Conservation (phyloP, 2,888 invertebrate genomes). For the Andrena dorsata region DNA sequence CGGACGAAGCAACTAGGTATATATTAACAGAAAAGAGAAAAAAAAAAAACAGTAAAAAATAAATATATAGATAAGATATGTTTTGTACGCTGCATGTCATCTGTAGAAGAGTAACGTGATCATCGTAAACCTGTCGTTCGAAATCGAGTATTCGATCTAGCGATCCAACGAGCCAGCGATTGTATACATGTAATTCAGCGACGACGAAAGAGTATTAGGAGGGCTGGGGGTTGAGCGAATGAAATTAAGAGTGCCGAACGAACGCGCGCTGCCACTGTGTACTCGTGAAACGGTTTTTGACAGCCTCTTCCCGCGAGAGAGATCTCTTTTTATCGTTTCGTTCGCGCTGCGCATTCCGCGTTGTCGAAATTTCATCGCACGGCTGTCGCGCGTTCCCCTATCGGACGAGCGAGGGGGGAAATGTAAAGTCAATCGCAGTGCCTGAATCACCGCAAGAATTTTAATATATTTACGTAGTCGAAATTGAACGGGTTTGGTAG, state of each 20-base stretch:
- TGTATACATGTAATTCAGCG: constrained; percentile 62
- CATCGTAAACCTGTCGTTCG: constrained; percentile 75
- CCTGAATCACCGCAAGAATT: constrained; percentile 63
- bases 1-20: constrained; percentile 70
- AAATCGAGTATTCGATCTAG: constrained; percentile 61
- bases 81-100: constrained; percentile 84
- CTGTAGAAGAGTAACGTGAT: constrained; percentile 77
- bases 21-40: constrained; percentile 45
- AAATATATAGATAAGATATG: constrained; percentile 81
- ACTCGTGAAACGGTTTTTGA: constrained; percentile 38
- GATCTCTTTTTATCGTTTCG: not conserved
- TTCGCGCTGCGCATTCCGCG: constrained; percentile 31
- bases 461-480: constrained; percentile 43
- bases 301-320: too few relatives aligned
- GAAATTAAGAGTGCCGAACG: not conserved
- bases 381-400: constrained; percentile 33
- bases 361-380: not conserved
- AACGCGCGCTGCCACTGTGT: constrained; percentile 7
- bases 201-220: constrained; percentile 1
- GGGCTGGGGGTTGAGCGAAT: not conserved
- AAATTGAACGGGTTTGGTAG: constrained; percentile 31
- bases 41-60: constrained; percentile 54
- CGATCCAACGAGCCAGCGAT: constrained; percentile 71
- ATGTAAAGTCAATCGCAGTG: constrained; percentile 70
- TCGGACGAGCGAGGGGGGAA: constrained; percentile 44